Percentiles rank a stretch among this genome's conserved stretches.
Conservation (phyloP, 2,888 invertebrate genomes). For the Anthophora plumipes region DNA sequence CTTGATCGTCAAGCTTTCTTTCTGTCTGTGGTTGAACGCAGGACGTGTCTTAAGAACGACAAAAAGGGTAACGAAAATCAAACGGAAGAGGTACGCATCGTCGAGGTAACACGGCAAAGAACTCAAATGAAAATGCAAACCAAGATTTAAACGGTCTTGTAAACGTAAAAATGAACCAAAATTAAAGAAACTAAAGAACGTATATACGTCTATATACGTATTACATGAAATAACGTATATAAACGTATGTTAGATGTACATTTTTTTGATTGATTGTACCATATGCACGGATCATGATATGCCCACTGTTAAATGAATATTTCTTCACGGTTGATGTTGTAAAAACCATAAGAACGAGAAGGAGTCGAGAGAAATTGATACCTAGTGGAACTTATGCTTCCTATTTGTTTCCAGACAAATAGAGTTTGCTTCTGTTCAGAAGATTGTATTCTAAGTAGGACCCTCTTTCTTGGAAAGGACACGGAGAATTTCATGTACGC, state of each 20-base stretch:
- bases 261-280: not conserved
- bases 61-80: conserved; percentile 4
- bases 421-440: too few relatives aligned
- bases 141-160: conserved; percentile 57
- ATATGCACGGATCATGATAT: not conserved
- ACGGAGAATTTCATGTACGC: too few relatives aligned
- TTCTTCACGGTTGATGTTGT: not conserved
- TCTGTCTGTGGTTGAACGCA: conserved; percentile 23
- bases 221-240: not conserved
- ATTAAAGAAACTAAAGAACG: conserved; percentile 13
- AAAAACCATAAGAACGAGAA: too few relatives aligned
- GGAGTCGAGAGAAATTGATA: too few relatives aligned
- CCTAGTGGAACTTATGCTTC: too few relatives aligned
- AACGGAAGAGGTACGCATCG: conserved; percentile 50
- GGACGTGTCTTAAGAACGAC: not conserved
- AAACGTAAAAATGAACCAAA: conserved; percentile 32
- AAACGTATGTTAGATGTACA: not conserved
- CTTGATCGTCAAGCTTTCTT: conserved; percentile 28
- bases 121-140: conserved; percentile 74
- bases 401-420: too few relatives aligned
- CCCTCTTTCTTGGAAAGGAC: too few relatives aligned
- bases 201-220: conserved; percentile 2
- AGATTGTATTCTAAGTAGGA: too few relatives aligned
- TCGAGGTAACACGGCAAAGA: conserved; percentile 55
- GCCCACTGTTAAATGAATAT: not conserved